Percentiles rank a stretch among this genome's conserved stretches.
Evolutionary conservation across 2,113 vertebrate species (phyloP).

Genomic region (Anseranas semipalmata): DNA sequence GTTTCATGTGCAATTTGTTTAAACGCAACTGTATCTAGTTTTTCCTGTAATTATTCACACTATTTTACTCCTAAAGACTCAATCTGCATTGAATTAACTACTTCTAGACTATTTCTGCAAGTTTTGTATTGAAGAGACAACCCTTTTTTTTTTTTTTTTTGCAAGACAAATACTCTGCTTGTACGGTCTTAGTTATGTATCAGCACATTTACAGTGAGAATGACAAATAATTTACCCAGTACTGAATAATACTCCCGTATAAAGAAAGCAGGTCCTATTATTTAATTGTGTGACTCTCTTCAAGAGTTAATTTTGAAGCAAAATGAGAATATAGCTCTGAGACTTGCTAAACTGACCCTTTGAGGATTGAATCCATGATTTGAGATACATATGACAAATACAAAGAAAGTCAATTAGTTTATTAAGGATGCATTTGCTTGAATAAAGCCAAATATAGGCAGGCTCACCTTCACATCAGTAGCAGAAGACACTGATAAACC

Average conservation of each 20-base stretch:
- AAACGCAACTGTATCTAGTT: slow-evolving; percentile 67
- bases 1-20: slow-evolving; percentile 75
- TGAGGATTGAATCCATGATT: background rate
- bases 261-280: background rate
- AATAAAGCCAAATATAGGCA: accelerated
- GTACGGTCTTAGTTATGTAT: background rate
- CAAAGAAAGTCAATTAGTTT: background rate
- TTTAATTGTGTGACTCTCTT: background rate
- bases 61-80: slow-evolving; percentile 46
- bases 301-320: background rate
- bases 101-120: background rate
- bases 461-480: background rate
- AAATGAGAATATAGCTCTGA: background rate
- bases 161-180: background rate
- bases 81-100: background rate
- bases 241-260: background rate
- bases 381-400: background rate
- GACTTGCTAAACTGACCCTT: background rate
- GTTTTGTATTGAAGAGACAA: background rate
- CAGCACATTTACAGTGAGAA: background rate
- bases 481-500: background rate
- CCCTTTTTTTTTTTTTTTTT: background rate
- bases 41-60: slow-evolving; percentile 64
- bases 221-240: background rate
- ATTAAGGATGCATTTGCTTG: background rate